phyloP scores from a whole-genome alignment of 2,797 vertebrate species.

The Naso thynnoides region DNA sequence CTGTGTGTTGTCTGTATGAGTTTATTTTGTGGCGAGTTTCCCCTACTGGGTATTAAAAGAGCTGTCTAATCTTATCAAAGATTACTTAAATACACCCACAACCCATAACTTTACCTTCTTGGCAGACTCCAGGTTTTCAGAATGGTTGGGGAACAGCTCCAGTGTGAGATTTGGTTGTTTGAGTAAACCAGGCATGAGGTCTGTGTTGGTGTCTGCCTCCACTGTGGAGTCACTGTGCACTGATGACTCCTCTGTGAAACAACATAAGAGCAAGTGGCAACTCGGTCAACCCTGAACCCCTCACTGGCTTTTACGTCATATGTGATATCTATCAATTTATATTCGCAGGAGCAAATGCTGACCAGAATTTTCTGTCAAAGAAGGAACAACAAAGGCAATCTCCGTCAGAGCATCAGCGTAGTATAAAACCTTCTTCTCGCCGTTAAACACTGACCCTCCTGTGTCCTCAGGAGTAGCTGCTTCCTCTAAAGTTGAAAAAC shows the following conservation, averaged over 20 bases:
- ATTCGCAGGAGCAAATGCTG: conserved; percentile 66
- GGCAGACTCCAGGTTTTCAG: conserved; percentile 91
- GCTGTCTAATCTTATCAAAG: too few relatives aligned
- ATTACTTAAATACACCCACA: too few relatives aligned
- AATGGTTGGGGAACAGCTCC: conserved; percentile 94
- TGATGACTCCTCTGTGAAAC: conserved; percentile 86
- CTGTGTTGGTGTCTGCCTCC: conserved; percentile 91
- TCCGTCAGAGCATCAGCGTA: conserved; percentile 96
- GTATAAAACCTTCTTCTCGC: conserved; percentile 95
- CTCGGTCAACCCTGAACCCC: conserved; percentile 4
- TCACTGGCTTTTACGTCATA: not conserved
- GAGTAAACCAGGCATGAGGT: conserved; percentile 88
- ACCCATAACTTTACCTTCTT: conserved; percentile 87
- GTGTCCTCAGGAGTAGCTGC: conserved; percentile 86
- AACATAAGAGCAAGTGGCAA: conserved; percentile 19
- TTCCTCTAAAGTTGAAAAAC: conserved; percentile 83
- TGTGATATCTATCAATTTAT: not conserved
- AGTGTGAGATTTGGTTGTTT: conserved; percentile 94
- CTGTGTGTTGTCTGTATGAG: too few relatives aligned
- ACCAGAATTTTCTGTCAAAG: conserved; percentile 90
- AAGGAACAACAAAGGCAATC: conserved; percentile 96
- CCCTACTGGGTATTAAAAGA: too few relatives aligned
- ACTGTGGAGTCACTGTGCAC: conserved; percentile 92
- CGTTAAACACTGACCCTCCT: conserved; percentile 93
- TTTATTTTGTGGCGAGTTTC: too few relatives aligned